Conservation (phyloP, 1,140 invertebrate species). For the Adoxophyes honmai region DNA sequence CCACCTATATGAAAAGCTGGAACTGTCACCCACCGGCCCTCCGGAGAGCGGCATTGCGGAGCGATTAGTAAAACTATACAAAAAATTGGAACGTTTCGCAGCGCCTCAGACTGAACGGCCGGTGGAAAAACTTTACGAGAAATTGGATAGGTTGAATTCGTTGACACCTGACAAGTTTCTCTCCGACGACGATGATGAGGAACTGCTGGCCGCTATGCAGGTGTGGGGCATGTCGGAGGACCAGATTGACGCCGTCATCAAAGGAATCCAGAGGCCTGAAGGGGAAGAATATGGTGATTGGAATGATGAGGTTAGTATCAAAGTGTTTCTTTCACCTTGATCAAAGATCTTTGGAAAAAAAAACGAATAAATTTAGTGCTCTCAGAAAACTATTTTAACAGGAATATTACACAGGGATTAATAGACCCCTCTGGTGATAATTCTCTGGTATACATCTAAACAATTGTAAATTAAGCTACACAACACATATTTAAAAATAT, state of each 20-base stretch:
- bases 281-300: slow-evolving; percentile 37
- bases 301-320: slow-evolving; percentile 54
- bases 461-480: too few relatives aligned
- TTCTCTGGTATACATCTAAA: too few relatives aligned
- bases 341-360: too few relatives aligned
- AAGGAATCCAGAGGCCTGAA: slow-evolving; percentile 46
- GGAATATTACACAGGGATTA: too few relatives aligned
- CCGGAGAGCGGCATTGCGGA: not conserved
- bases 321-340: too few relatives aligned
- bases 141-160: slow-evolving; percentile 50
- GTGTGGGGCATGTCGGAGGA: slow-evolving; percentile 49
- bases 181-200: slow-evolving; percentile 53
- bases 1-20: slow-evolving; percentile 52
- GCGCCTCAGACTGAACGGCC: slow-evolving; percentile 12
- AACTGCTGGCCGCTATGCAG: slow-evolving; percentile 51
- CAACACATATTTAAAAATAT: too few relatives aligned
- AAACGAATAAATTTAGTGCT: too few relatives aligned
- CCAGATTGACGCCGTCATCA: slow-evolving; percentile 41
- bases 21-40: slow-evolving; percentile 30
- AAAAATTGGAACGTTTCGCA: not conserved
- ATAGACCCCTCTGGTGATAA: too few relatives aligned
- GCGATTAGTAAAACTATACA: not conserved
- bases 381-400: too few relatives aligned
- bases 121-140: slow-evolving; percentile 45
- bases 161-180: slow-evolving; percentile 36